Evolutionary conservation across 2,797 vertebrate genomes (phyloP).

Genomic region (Xiphophorus birchmanni): DNA sequence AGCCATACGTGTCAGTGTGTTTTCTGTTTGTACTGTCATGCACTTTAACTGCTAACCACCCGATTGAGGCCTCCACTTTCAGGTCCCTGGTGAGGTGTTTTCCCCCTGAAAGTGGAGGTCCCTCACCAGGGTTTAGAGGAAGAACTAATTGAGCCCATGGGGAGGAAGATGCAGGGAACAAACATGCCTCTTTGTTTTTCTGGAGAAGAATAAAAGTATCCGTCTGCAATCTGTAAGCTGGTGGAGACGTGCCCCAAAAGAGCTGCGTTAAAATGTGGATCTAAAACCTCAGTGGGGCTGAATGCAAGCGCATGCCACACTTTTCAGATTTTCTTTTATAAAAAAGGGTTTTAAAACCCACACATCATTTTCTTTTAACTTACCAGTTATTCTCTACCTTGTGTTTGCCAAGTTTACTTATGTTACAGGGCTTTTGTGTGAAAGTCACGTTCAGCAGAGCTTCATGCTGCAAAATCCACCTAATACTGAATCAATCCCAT

Average conservation of each 20-base stretch:
- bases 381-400: neutral
- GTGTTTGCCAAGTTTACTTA: neutral
- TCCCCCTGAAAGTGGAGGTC: slow-evolving; percentile 41
- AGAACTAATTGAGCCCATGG: slow-evolving; percentile 71
- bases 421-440: neutral
- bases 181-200: slow-evolving; percentile 46
- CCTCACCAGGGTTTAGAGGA: slow-evolving; percentile 37
- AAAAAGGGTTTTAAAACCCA: neutral
- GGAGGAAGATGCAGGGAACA: slow-evolving; percentile 60
- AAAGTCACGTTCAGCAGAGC: slow-evolving; percentile 39
- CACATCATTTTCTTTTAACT: neutral
- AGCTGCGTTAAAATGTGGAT: neutral
- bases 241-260: neutral
- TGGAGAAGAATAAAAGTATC: neutral
- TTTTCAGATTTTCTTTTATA: neutral
- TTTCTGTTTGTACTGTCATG: neutral
- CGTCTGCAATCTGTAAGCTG: neutral
- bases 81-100: neutral
- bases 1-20: neutral
- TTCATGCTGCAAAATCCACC: slow-evolving; percentile 44
- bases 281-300: neutral
- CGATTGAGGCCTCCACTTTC: neutral
- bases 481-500: slow-evolving; percentile 58
- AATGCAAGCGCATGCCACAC: neutral
- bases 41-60: neutral